phyloP scores from a whole-genome alignment of 2,797 vertebrate species.

The Siniperca obscura region DNA sequence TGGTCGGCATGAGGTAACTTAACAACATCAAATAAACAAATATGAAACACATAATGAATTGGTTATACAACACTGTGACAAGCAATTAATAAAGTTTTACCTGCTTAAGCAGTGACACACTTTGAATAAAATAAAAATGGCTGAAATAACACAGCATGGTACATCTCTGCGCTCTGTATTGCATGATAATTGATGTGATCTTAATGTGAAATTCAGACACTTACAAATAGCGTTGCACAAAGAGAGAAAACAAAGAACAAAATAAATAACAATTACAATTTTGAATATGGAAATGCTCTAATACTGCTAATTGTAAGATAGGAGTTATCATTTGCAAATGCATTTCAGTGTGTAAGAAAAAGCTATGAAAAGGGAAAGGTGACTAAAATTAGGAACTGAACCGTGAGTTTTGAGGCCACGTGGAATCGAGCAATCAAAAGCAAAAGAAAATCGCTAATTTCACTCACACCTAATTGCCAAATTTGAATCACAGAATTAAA shows the following conservation, averaged over 20 bases:
- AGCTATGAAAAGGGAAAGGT: not conserved
- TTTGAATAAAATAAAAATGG: not conserved
- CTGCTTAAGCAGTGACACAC: not conserved
- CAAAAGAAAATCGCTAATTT: not conserved
- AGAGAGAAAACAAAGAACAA: not conserved
- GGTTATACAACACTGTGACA: slow-evolving; percentile 38
- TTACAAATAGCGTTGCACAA: not conserved
- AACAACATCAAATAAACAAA: slow-evolving; percentile 51
- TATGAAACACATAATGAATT: slow-evolving; percentile 66
- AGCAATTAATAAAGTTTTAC: not conserved
- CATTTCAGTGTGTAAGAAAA: not conserved
- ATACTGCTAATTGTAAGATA: not conserved
- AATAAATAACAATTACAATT: not conserved
- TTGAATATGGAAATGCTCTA: not conserved
- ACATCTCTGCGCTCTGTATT: not conserved
- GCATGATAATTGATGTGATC: not conserved
- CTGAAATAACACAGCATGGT: not conserved
- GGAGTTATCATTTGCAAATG: not conserved
- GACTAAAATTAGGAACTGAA: not conserved
- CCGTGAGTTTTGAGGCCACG: not conserved
- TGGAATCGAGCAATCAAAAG: not conserved
- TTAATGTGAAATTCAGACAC: not conserved
- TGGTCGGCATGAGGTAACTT: slow-evolving; percentile 28
- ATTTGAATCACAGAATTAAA: not conserved
- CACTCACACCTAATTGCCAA: not conserved